A percentile compares a stretch with the other conserved stretches of the same genome.
phyloP scores from a whole-genome alignment of 1,140 invertebrate genomes.

The Stegodyphus mimosarum region DNA sequence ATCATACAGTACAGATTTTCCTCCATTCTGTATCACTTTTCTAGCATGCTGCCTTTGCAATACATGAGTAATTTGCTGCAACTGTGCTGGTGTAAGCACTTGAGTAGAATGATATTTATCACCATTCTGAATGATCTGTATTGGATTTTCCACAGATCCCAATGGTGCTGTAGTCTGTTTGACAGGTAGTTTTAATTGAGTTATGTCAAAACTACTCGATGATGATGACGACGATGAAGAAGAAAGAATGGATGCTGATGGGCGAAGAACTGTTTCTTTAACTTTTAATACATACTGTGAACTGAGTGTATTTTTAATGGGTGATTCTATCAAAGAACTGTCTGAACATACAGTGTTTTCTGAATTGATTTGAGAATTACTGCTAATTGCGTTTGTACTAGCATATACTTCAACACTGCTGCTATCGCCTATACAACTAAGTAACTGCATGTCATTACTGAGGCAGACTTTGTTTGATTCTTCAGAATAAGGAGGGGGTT shows the following conservation, averaged over 20 bases:
- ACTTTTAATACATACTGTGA: background rate
- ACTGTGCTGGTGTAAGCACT: constrained; percentile 72
- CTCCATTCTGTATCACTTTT: constrained; percentile 67
- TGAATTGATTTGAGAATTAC: constrained; percentile 41
- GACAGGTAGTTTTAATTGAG: constrained; percentile 2
- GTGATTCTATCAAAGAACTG: background rate
- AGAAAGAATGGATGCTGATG: background rate
- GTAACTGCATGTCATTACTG: background rate
- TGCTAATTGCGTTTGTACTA: constrained; percentile 7
- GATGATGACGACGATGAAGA: constrained; percentile 1
- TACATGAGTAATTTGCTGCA: constrained; percentile 75
- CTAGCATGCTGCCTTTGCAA: constrained; percentile 72
- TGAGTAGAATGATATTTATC: constrained; percentile 73
- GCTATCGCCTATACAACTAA: background rate
- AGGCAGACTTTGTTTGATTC: background rate
- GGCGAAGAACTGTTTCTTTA: background rate
- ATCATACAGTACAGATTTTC: constrained; percentile 72
- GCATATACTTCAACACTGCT: constrained; percentile 3
- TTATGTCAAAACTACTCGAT: background rate
- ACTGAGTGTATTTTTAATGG: background rate
- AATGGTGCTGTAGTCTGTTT: constrained; percentile 66
- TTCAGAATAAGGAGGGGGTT: background rate
- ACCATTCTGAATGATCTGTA: constrained; percentile 76
- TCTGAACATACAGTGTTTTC: constrained; percentile 20
- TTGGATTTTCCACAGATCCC: constrained; percentile 75